Base-by-base conservation (phyloP, 2,797 vertebrate species). In the Pangasius macronema region DNA sequence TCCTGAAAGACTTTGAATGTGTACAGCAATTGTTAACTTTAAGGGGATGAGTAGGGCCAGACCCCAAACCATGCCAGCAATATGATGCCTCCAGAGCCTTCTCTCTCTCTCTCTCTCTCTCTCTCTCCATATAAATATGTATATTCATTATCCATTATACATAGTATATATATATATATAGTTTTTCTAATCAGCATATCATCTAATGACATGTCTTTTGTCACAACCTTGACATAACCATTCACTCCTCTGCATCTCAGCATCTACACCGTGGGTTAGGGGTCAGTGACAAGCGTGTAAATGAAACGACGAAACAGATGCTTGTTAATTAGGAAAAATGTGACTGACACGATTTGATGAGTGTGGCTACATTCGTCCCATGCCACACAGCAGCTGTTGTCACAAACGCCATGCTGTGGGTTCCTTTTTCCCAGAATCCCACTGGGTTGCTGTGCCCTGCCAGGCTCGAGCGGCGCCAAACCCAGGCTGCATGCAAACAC, bases 251-350 rank as follows among this genome's bases (percentile, higher is more conserved):
- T 7, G 16, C 63, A n/a, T 80, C 85, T 68, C 63, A n/a, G 30
- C 63, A 79, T 67, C 42, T 67, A 55, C 89, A 67, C 68, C 1
- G 87, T 24, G 92, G 94, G 94, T 95, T 87, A 95, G 92, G 92
- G 95, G 95, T 96, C 94, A 88, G 24, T 59, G 88, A 87, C 91
- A 93, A 95, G 87, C 89, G 36, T 91, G 96, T 97, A 96, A 94
- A 61, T 94, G 95, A 96, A 96, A 93, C 94, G 91, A 93, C 85
- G 96, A 96, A 98, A 97, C 98, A 99, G 98, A 99, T 99, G 98
- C 98, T 98, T 96, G 95, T 97, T 99, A 99, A 99, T 99, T 99
- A 99, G 98, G 96, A 97, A 96, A 99, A 97, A 98, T 97, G 97
- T 97, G 98, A 98, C 95, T 98, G 98, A 99, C 98, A 98, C 97